Percentiles rank a stretch among this genome's conserved stretches.
Evolutionary conservation across 2,888 invertebrate genomes (phyloP).

Genomic region (Hypercompe scribonia): DNA sequence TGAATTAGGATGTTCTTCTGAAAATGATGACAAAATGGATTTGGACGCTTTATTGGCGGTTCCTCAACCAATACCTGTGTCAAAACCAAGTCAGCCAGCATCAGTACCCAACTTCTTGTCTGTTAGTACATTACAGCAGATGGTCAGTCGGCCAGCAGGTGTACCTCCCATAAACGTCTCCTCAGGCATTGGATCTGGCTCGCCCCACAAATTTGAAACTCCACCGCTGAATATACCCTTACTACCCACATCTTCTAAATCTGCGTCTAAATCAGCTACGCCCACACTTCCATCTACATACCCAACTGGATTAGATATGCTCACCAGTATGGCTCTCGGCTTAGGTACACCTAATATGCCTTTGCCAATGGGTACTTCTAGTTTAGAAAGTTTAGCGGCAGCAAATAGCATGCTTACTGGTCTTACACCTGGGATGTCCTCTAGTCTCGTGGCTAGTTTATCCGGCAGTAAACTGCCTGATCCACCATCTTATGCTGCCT

Average conservation of each 20-base stretch:
- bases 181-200: constrained; percentile 77
- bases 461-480: constrained; percentile 79
- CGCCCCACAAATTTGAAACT: constrained; percentile 86
- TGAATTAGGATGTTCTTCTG: constrained; percentile 89
- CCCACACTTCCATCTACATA: constrained; percentile 83
- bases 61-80: constrained; percentile 83
- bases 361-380: constrained; percentile 74
- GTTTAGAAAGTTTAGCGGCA: constrained; percentile 82
- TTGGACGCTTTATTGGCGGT: constrained; percentile 86
- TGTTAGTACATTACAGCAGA: constrained; percentile 82
- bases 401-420: constrained; percentile 82
- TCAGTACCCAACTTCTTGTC: constrained; percentile 81
- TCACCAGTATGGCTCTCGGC: constrained; percentile 84
- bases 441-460: constrained; percentile 78
- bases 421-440: constrained; percentile 75
- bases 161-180: constrained; percentile 83
- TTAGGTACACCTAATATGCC: constrained; percentile 79
- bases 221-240: constrained; percentile 88
- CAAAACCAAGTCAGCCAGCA: constrained; percentile 75
- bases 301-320: constrained; percentile 82
- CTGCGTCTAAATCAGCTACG: constrained; percentile 86
- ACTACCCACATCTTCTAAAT: constrained; percentile 86
- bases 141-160: constrained; percentile 83
- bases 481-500: constrained; percentile 81
- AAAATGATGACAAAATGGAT: constrained; percentile 90